phyloP scores from a whole-genome alignment of 2,797 vertebrate genomes.

The Strix occidentalis region DNA sequence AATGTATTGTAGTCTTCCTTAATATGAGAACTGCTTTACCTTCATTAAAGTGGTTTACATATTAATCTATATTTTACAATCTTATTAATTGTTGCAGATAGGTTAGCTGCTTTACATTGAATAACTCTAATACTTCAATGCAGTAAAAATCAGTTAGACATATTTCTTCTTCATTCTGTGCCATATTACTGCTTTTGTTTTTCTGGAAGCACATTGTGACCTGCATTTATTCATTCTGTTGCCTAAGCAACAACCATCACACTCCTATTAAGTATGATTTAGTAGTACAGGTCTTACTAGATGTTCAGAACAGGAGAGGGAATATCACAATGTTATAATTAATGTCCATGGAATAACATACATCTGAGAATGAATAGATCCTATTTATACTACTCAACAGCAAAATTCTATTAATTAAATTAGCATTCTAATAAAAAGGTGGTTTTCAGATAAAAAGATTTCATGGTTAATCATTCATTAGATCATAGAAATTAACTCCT shows the following conservation, averaged over 20 bases:
- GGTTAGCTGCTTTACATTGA: not conserved
- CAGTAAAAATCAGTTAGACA: slow-evolving; percentile 46
- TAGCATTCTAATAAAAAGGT: slow-evolving; percentile 4
- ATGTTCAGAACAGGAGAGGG: slow-evolving; percentile 70
- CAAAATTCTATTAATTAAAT: slow-evolving; percentile 47
- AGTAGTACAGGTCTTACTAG: slow-evolving; percentile 71
- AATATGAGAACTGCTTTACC: slow-evolving; percentile 11
- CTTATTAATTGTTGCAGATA: not conserved
- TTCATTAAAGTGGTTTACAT: slow-evolving; percentile 2
- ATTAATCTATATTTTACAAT: not conserved
- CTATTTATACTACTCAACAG: slow-evolving; percentile 18
- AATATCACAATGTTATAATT: slow-evolving; percentile 66
- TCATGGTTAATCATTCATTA: slow-evolving; percentile 23
- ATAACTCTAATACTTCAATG: slow-evolving; percentile 29
- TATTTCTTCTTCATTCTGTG: slow-evolving; percentile 42
- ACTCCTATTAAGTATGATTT: slow-evolving; percentile 75
- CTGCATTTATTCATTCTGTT: slow-evolving; percentile 88
- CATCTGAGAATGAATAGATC: slow-evolving; percentile 6
- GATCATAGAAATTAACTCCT: slow-evolving; percentile 20
- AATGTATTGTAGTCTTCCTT: not conserved
- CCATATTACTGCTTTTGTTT: slow-evolving; percentile 71
- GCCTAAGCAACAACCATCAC: slow-evolving; percentile 87
- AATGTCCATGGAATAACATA: slow-evolving; percentile 50
- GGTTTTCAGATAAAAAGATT: slow-evolving; percentile 28
- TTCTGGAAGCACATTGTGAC: slow-evolving; percentile 81